These are phyloP conservation scores for Sinhomidia bicolor DNA, from an alignment of 2,888 invertebrate genomes.

Conservation along the genomic window DNA sequence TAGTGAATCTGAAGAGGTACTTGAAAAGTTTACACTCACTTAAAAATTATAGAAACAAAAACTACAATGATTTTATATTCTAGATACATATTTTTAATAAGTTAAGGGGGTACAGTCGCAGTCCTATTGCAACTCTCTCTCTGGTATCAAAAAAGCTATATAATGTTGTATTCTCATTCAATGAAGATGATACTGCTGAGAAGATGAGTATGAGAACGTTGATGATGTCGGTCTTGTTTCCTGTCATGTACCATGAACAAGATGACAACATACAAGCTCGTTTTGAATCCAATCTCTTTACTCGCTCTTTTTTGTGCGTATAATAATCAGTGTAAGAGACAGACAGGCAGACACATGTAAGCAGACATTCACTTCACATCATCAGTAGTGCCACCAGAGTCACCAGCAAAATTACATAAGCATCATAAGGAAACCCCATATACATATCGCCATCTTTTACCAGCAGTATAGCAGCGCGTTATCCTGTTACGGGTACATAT, in stretches of 20 bases:
- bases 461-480: no score
- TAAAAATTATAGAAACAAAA: no score
- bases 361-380: background rate
- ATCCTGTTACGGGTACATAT: background rate
- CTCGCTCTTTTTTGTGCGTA: background rate
- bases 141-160: no score
- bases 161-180: no score
- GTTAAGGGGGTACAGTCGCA: no score
- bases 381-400: background rate
- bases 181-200: no score
- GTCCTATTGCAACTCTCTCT: no score
- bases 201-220: background rate
- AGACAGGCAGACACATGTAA: background rate
- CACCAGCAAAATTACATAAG: background rate
- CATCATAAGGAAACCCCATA: background rate
- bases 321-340: background rate
- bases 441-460: background rate
- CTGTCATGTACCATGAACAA: constrained; percentile 23
- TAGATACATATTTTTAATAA: no score
- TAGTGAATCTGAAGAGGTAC: no score
- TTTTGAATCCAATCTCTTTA: background rate
- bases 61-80: no score
- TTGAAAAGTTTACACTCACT: no score
- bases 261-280: background rate
- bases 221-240: constrained; percentile 24